Base-by-base conservation (phyloP, 2,888 invertebrate genomes). In the Eueremaeus valkanovi region DNA sequence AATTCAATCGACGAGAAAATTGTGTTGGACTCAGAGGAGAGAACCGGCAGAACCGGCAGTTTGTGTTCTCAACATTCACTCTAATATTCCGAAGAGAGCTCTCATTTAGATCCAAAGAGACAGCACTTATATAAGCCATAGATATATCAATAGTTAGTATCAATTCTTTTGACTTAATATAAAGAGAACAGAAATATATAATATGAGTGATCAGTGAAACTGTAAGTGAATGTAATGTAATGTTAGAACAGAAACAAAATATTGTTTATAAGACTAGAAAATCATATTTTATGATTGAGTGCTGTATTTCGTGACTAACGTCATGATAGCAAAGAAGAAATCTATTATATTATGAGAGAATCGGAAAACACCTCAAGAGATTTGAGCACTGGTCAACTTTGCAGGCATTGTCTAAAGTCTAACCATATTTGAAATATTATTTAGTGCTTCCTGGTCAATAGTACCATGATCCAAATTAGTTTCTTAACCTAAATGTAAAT, bases 91-190 rank as follows among this genome's bases (percentile, higher is more conserved):
- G 29, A 2, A 31, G 61, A 61, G 61, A 61, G 24, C 13, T 11
- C 61, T 61, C 61, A 61, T 61, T 61, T 61, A 31, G 61, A 29
- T 1, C 13, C 33, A 51, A 24, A 51, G 21, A 51, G 21, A 51
- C 21, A 29, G 33, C 3, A 3, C 31, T 6, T 29, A 31, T 24
- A 6, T 21, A 31, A 31, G 18, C 61, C 21, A 61, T 61, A 13
- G n/a, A n/a, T n/a, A 51, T 51, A 51, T 51, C 51, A 51, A 61
- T 61, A 61, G 61, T 61, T 61, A 61, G 61, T 61, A 61, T 61
- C 61, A 31, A 51, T 51, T 51, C 5, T 51, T 21, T 51, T 8
- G 6, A 51, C 61, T 61, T 18, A 16, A 31, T 21, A 29, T 61
- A 31, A 31, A 31, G 61, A 1, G 61, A 29, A 61, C 24, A 45